Conservation (phyloP, 2,888 invertebrate species). For the Polydrusus pterygomalis region DNA sequence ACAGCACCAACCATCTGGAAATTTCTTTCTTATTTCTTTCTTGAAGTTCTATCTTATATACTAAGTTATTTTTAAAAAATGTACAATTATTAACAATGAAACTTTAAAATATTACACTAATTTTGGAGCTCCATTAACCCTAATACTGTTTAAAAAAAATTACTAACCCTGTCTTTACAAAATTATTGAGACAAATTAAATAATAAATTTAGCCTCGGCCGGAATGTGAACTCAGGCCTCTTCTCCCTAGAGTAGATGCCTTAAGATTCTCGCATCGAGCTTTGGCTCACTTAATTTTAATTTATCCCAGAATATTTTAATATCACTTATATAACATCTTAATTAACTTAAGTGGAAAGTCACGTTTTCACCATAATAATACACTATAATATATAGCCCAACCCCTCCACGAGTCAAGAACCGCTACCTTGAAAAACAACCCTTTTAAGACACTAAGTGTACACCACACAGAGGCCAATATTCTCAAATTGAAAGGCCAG, state of each 20-base stretch:
- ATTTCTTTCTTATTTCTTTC: too few species aligned
- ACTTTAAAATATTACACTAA: not conserved
- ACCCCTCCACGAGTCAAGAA: too few species aligned
- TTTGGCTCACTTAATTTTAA: constrained; percentile 2
- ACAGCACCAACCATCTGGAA: not conserved
- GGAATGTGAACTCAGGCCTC: constrained; percentile 23
- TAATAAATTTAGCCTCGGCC: constrained; percentile 10
- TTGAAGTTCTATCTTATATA: not conserved
- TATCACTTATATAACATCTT: not conserved
- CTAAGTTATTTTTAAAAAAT: not conserved
- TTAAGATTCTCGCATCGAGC: constrained; percentile 28
- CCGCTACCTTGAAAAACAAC: too few species aligned
- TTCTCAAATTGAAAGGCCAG: too few species aligned
- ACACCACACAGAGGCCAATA: too few species aligned
- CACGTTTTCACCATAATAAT: too few species aligned
- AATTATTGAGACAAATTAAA: constrained; percentile 7
- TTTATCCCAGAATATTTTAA: not conserved
- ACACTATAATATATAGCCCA: too few species aligned
- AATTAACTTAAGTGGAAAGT: too few species aligned
- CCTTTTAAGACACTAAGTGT: too few species aligned
- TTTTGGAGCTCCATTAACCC: constrained; percentile 13
- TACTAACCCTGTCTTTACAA: not conserved
- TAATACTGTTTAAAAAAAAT: not conserved
- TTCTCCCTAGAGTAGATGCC: constrained; percentile 3
- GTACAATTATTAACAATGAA: not conserved